Evolutionary conservation across 1,140 invertebrate species (phyloP), one percentile per base, ranked within the genome.

Genomic region (Heliconius eleuchia): DNA sequence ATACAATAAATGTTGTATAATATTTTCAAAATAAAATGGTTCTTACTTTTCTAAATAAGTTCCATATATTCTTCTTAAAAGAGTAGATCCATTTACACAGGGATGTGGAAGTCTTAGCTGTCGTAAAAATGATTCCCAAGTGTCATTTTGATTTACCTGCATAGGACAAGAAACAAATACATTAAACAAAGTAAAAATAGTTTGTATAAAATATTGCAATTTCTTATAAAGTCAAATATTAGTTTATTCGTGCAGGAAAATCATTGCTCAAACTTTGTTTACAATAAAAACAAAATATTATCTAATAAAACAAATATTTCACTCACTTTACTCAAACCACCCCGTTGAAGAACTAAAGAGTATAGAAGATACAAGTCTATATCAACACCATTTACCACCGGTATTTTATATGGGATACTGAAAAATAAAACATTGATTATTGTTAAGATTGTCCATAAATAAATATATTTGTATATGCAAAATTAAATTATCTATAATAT

Each of bases 311-410:
- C 1, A 16, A 19, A 39, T 72, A 39, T 50, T 42, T 34, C 52
- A 73, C 77, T 96, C 94, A 99, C 98, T 96, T 98, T 99, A 86
- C 98, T 96, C 96, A 98, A 98, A 88, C 98, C 98, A 86, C 98
- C 98, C 87, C 97, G 96, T 74, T 97, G 96, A 80, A 97, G 98
- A n/a, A 99, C 98, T 86, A 98, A 96, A 82, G 96, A 96, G 92
- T 99, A 99, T 74, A 99, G 96, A 71, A 97, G 96, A 94, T 98
- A 98, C 73, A 99, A 95, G 95, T 99, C 98, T 88, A 99, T 96
- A 93, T 98, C 97, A 84, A 97, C 96, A 57, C 98, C 98, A 95
- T 97, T 98, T 79, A 99, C 97, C 93, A 96, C 96, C 74, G 98
- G 98, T 79, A 87, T 80, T 84, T 91, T 92, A 71, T 82, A 91